Percentiles rank a stretch among this genome's conserved stretches.
Conservation (phyloP, 2,113 vertebrate genomes). For the Laticauda laticaudata region DNA sequence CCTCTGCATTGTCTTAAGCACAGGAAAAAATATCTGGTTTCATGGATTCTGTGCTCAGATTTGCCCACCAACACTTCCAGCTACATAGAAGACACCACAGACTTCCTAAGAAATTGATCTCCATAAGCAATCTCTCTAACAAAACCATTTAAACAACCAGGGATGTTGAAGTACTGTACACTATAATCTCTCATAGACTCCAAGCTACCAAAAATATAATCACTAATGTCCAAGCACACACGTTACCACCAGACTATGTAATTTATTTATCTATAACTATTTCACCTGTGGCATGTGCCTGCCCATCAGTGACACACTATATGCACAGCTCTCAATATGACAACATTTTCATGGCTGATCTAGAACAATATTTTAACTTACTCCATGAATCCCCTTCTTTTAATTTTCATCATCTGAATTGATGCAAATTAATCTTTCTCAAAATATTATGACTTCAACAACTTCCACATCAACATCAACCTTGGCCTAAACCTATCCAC, state of each 20-base stretch:
- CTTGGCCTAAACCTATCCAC: background rate
- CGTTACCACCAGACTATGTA: background rate
- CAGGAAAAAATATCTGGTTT: background rate
- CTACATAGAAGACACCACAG: background rate
- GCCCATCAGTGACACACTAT: background rate
- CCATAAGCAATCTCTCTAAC: background rate
- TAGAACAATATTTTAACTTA: background rate
- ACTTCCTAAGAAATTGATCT: background rate
- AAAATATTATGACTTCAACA: background rate
- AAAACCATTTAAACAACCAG: background rate
- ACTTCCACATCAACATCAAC: background rate
- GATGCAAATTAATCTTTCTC: background rate
- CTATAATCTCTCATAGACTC: background rate
- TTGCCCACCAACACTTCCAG: background rate
- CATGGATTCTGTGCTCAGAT: background rate
- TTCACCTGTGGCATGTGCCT: background rate
- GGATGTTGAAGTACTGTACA: background rate
- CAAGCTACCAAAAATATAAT: background rate
- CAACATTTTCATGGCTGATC: background rate
- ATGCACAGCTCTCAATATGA: background rate
- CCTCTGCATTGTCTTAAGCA: background rate
- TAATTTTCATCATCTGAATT: background rate
- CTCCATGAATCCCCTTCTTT: background rate
- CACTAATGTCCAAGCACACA: background rate
- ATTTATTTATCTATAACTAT: background rate